phyloP scores from a whole-genome alignment of 2,113 vertebrate genomes.

The Donacobius atricapilla region DNA sequence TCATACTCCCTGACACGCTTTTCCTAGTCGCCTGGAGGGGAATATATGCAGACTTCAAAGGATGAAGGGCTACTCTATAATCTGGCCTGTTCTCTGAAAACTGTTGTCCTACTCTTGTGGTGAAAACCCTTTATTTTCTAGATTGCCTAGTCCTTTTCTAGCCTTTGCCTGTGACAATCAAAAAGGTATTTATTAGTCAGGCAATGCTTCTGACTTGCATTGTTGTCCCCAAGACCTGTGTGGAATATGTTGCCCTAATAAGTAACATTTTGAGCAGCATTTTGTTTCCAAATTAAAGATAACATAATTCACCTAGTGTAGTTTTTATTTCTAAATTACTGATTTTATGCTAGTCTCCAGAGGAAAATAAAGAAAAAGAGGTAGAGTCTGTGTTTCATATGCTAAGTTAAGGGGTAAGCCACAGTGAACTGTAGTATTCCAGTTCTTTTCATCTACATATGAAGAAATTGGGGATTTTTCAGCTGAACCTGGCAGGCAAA shows the following conservation, averaged over 20 bases:
- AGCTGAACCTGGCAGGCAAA: not conserved
- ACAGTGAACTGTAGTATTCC: not conserved
- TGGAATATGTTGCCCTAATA: not conserved
- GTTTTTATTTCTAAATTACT: conserved; percentile 24
- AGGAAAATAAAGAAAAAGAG: not conserved
- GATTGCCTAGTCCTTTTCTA: not conserved
- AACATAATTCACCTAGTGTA: not conserved
- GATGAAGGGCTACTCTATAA: not conserved
- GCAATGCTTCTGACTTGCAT: not conserved
- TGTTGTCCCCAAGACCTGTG: not conserved
- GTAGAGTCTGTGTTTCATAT: not conserved
- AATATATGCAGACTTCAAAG: not conserved
- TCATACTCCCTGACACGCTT: not conserved
- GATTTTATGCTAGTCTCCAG: not conserved
- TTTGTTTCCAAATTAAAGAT: conserved; percentile 28
- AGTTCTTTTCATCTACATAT: not conserved
- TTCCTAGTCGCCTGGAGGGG: not conserved
- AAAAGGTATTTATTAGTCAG: not conserved
- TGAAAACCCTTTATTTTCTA: not conserved
- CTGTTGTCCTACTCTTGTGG: not conserved
- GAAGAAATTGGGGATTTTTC: not conserved
- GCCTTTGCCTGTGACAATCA: not conserved
- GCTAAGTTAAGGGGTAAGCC: not conserved
- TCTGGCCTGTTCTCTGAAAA: not conserved
- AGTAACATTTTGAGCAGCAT: conserved; percentile 4